Evolutionary conservation across 2,113 vertebrate species (phyloP), one percentile per base, ranked within the genome.

Genomic region (Pygoscelis antarcticus): DNA sequence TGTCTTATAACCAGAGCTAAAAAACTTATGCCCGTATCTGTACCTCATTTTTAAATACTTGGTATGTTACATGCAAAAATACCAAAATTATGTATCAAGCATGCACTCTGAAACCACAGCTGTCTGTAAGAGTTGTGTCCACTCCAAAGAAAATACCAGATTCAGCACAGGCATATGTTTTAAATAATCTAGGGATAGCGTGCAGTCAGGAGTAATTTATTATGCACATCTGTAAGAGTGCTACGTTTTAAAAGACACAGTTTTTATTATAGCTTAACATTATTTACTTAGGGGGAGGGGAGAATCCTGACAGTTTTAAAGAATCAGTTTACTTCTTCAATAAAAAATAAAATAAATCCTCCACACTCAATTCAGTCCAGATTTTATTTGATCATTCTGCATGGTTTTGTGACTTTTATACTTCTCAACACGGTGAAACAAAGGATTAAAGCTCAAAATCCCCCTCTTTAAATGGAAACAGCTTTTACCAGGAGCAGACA

Each of bases 241-340:
- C 21, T 93, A 68, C 2, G 14, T 88, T 94, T 95, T 96, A 94
- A 97, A 96, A 95, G 79, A 89, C 71, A 65, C 20, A 57, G 26
- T 81, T 97, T 97, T 96, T 97, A 88, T 91, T 96, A 92, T 23
- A 95, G 68, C 47, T 95, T 97, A 97, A 92, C 54, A 68, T 93
- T 95, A 91, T 96, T 96, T 92, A 87, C 75, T 47, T 94, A 54
- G 40, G 62, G 25, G 60, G 40, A 76, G 90, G 85, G 58, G 7
- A 95, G 72, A 92, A 74, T 82, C 47, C 30, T 95, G 69, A 94
- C 78, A 89, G 70, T 84, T 95, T 89, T 94, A 96, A 94, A 92
- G 60, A 71, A 72, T 54, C 40, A 7, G 23, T 77, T 97, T 89
- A 47, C 34, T 90, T 90, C 69, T 93, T 87, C 70, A 87, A 94